Percentiles rank a stretch among this genome's conserved stretches.
These are phyloP conservation scores for Chiloscyllium punctatum DNA, from an alignment of 2,797 vertebrate genomes.

Conservation along the genomic window DNA sequence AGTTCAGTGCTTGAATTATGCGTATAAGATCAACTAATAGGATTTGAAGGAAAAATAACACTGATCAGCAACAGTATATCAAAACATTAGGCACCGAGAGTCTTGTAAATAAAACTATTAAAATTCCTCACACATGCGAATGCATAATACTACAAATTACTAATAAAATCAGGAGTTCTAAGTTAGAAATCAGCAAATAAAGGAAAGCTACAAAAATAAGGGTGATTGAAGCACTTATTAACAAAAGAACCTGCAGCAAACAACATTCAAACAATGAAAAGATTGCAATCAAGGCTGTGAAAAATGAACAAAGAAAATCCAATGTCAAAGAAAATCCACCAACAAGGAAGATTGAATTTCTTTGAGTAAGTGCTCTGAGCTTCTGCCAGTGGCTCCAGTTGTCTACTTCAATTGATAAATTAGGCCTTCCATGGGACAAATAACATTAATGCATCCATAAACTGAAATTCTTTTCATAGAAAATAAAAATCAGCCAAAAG, in stretches of 20 bases:
- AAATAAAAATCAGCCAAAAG: neutral
- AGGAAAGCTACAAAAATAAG: neutral
- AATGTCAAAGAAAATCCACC: constrained; percentile 1
- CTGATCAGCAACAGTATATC: neutral
- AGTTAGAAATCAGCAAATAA: neutral
- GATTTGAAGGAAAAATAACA: neutral
- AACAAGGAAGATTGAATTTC: neutral
- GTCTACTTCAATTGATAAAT: neutral
- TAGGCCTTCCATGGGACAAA: neutral
- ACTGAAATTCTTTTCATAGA: neutral
- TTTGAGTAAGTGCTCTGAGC: neutral
- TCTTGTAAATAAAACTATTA: constrained; percentile 6
- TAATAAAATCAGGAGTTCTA: neutral
- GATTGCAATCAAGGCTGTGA: constrained; percentile 13
- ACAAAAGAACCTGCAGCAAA: neutral
- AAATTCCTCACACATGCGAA: neutral
- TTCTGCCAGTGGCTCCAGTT: neutral
- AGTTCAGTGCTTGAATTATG: neutral
- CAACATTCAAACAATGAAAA: neutral
- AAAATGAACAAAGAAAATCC: neutral
- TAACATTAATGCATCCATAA: neutral
- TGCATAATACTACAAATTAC: neutral
- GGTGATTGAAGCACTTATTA: neutral
- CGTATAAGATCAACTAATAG: neutral
- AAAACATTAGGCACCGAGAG: neutral